Conservation (phyloP, 2,113 vertebrate genomes). For the Motacilla alba region DNA sequence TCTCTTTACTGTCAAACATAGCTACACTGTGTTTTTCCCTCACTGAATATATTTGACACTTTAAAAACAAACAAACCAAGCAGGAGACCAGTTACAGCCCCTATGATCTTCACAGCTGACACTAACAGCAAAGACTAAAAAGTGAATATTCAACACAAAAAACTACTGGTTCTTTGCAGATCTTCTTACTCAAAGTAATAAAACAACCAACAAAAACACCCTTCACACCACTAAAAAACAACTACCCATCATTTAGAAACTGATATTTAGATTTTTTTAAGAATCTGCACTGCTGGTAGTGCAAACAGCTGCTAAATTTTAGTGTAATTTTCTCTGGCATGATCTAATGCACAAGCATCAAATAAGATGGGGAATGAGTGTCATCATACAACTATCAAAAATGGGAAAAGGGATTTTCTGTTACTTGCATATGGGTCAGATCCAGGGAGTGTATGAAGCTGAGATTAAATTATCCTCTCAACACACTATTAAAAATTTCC, state of each 20-base stretch:
- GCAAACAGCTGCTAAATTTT: not conserved
- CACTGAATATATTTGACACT: not conserved
- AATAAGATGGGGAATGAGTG: not conserved
- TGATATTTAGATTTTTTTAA: not conserved
- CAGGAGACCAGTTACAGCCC: not conserved
- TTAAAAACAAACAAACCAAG: not conserved
- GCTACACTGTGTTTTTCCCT: not conserved
- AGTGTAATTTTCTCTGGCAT: not conserved
- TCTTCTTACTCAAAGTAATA: not conserved
- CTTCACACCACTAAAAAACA: not conserved
- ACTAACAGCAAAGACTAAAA: not conserved
- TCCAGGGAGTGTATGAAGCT: not conserved
- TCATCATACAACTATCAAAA: not conserved
- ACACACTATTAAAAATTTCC: constrained; percentile 36
- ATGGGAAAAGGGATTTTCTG: constrained; percentile 26
- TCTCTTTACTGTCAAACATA: not conserved
- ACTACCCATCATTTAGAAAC: not conserved
- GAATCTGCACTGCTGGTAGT: not conserved
- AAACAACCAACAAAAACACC: not conserved
- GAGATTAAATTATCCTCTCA: constrained; percentile 45
- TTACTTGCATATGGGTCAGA: constrained; percentile 21
- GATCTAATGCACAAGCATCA: not conserved
- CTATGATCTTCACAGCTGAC: not conserved
- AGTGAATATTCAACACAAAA: not conserved
- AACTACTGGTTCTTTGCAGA: not conserved